Percentiles rank a stretch among this genome's conserved stretches.
Evolutionary conservation across 1,140 invertebrate genomes (phyloP).

Genomic region (Mya arenaria): DNA sequence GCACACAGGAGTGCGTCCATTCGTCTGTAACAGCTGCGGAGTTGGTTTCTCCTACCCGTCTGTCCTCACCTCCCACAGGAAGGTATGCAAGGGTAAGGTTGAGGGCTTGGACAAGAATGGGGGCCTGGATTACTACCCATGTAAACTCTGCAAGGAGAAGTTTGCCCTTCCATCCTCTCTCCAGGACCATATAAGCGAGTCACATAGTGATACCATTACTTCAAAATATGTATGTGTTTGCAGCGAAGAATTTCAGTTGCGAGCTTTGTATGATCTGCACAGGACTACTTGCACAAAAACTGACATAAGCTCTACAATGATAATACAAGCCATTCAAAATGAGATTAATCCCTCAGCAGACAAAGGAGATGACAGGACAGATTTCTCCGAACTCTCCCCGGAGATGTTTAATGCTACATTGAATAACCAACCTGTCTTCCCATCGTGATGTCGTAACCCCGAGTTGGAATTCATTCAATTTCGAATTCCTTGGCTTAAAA

Average conservation of each 20-base stretch:
- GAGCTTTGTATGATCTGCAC: slow-evolving; percentile 21
- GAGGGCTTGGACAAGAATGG: slow-evolving; percentile 12
- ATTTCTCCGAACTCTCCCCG: slow-evolving; percentile 17
- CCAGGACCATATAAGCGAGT: slow-evolving; percentile 18
- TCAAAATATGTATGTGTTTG: slow-evolving; percentile 33
- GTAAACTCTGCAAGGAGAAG: slow-evolving; percentile 46
- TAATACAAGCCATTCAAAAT: slow-evolving; percentile 2
- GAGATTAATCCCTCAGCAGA: slow-evolving; percentile 10
- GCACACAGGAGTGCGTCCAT: slow-evolving; percentile 40
- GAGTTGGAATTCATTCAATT: no score
- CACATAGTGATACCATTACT: not conserved
- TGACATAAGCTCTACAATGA: slow-evolving; percentile 13
- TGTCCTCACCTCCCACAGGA: slow-evolving; percentile 42
- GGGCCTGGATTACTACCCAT: slow-evolving; percentile 5
- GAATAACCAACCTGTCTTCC: slow-evolving; percentile 28
- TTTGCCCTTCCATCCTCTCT: not conserved
- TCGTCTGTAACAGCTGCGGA: slow-evolving; percentile 34
- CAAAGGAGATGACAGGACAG: slow-evolving; percentile 11
- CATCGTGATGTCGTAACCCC: no score
- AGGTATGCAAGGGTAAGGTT: slow-evolving; percentile 28
- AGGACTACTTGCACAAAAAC: slow-evolving; percentile 8
- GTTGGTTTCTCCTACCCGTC: slow-evolving; percentile 39
- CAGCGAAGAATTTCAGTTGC: slow-evolving; percentile 14
- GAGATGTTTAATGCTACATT: slow-evolving; percentile 35
- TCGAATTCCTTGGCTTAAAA: no score